A percentile compares a stretch with the other conserved stretches of the same genome.
Evolutionary conservation across 1,140 invertebrate genomes (phyloP).

Genomic region (Drosophila ironensis): DNA sequence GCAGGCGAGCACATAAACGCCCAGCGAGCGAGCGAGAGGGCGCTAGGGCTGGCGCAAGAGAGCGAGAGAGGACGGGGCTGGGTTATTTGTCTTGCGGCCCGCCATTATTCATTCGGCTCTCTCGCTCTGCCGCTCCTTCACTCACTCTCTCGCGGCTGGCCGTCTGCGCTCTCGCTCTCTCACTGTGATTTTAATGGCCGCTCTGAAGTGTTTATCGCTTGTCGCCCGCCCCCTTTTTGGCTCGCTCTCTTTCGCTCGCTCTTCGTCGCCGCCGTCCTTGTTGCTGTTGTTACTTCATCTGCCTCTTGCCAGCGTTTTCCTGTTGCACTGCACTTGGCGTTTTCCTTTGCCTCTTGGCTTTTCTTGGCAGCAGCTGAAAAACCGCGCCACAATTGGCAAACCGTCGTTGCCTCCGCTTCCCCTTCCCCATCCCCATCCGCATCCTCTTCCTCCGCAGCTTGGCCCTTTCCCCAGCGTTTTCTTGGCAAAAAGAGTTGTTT

Average conservation of each 20-base stretch:
- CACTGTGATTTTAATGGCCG: constrained; percentile 81
- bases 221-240: constrained; percentile 69
- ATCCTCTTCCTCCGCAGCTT: background rate
- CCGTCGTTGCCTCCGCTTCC: constrained; percentile 39
- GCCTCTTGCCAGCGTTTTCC: constrained; percentile 32
- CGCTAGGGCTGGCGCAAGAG: constrained; percentile 10
- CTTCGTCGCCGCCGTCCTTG: constrained; percentile 39
- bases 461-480: constrained; percentile 6
- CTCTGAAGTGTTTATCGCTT: constrained; percentile 81
- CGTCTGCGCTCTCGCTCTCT: constrained; percentile 45
- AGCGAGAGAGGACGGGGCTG: constrained; percentile 65
- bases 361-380: constrained; percentile 77
- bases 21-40: constrained; percentile 44
- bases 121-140: constrained; percentile 46
- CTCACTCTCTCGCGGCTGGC: constrained; percentile 36
- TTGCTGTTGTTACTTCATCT: constrained; percentile 26
- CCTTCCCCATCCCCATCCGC: background rate
- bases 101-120: constrained; percentile 79
- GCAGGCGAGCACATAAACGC: constrained; percentile 64
- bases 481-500: constrained; percentile 79
- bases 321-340: constrained; percentile 59
- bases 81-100: constrained; percentile 81
- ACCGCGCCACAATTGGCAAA: constrained; percentile 76
- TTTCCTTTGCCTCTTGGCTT: constrained; percentile 46
- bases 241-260: constrained; percentile 27